Percentiles rank a stretch among this genome's conserved stretches.
phyloP scores from a whole-genome alignment of 2,888 invertebrate genomes.

The Hypercompe scribonia region DNA sequence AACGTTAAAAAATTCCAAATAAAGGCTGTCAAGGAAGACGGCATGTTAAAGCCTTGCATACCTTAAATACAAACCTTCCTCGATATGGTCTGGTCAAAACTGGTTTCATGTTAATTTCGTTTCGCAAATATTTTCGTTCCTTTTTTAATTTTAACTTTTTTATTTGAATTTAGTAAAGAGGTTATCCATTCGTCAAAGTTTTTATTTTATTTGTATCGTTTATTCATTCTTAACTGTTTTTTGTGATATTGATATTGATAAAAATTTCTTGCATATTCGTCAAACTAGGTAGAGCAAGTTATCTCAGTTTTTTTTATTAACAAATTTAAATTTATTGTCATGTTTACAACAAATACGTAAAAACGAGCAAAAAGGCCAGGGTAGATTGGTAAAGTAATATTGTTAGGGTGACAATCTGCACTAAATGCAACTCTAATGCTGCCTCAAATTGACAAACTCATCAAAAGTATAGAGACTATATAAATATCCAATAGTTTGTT shows the following conservation, averaged over 20 bases:
- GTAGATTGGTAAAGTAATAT: too few species aligned
- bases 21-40: slow-evolving; percentile 46
- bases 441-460: too few species aligned
- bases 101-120: slow-evolving; percentile 17
- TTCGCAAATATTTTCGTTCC: slow-evolving; percentile 13
- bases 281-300: too few species aligned
- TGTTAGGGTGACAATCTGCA: too few species aligned
- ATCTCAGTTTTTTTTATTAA: too few species aligned
- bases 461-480: too few species aligned
- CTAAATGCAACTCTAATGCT: too few species aligned
- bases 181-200: background rate
- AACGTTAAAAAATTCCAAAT: slow-evolving; percentile 21
- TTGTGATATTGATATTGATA: background rate
- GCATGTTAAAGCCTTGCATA: slow-evolving; percentile 16
- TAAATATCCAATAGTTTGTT: too few species aligned
- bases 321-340: too few species aligned
- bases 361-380: too few species aligned
- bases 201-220: background rate
- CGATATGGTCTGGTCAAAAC: slow-evolving; percentile 17
- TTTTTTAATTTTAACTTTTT: background rate
- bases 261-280: too few species aligned
- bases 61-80: slow-evolving; percentile 21
- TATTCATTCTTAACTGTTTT: background rate
- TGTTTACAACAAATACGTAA: too few species aligned
- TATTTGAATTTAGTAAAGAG: background rate